Evolutionary conservation across 2,797 vertebrate species (phyloP).

Genomic region (Neosilurus hyrtlii): DNA sequence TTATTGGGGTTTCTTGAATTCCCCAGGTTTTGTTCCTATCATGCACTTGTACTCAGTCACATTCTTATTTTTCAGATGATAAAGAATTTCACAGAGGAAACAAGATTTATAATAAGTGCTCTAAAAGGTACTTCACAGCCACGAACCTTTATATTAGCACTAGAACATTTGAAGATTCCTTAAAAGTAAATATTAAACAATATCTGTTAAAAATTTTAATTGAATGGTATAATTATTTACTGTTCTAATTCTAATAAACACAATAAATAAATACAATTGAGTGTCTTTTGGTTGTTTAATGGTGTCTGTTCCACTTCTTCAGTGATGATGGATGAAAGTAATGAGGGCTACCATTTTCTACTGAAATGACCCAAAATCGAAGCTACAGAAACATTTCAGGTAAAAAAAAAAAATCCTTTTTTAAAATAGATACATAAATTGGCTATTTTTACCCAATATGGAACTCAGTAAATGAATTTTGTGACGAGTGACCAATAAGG

Average conservation of each 20-base stretch:
- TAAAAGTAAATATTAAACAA: background rate
- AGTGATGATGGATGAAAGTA: slow-evolving; percentile 74
- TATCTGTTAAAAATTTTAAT: background rate
- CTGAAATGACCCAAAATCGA: slow-evolving; percentile 71
- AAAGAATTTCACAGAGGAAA: slow-evolving; percentile 89
- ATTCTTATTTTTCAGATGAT: slow-evolving; percentile 81
- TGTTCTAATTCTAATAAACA: background rate
- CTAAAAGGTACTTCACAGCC: slow-evolving; percentile 76
- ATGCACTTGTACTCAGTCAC: background rate
- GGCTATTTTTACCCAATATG: background rate
- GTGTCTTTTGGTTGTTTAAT: background rate
- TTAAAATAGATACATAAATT: background rate
- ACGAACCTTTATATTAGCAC: background rate
- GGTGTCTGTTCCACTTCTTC: slow-evolving; percentile 7
- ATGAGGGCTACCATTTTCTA: slow-evolving; percentile 79
- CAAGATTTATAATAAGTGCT: slow-evolving; percentile 85
- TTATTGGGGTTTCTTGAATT: background rate
- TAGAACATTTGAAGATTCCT: background rate
- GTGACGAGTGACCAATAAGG: background rate
- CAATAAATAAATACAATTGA: background rate
- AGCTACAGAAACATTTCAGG: background rate
- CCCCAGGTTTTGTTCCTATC: background rate
- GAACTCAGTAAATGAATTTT: background rate
- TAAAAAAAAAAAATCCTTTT: too few relatives aligned
- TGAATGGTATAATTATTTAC: too few relatives aligned